Percentiles rank a stretch among this genome's conserved stretches.
Evolutionary conservation across 2,888 invertebrate genomes (phyloP).

Genomic region (Mimas tiliae): DNA sequence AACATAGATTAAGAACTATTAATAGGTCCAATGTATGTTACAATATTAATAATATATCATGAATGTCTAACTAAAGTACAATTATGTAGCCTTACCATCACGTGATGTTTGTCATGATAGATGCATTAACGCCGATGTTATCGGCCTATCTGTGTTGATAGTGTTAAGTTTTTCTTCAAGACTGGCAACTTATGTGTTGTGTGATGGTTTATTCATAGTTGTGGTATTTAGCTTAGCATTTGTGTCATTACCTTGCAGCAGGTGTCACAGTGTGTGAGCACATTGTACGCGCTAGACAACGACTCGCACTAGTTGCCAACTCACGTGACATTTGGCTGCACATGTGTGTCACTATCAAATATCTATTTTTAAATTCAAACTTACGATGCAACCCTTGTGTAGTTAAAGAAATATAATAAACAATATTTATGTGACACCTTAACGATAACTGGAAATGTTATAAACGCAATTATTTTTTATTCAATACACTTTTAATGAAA

Average conservation of each 20-base stretch:
- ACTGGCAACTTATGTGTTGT: conserved; percentile 58
- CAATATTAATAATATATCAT: conserved; percentile 29
- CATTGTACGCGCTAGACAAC: conserved; percentile 55
- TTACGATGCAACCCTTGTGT: conserved; percentile 23
- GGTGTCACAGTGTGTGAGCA: conserved; percentile 60
- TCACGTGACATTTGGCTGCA: conserved; percentile 67
- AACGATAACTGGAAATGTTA: not conserved
- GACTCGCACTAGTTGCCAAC: conserved; percentile 63
- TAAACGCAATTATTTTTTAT: too few species aligned
- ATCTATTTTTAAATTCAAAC: conserved; percentile 43
- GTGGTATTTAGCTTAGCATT: conserved; percentile 55
- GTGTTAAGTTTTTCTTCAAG: conserved; percentile 59
- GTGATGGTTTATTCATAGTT: conserved; percentile 48
- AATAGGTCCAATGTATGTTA: conserved; percentile 55
- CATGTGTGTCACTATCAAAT: conserved; percentile 63
- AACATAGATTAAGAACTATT: conserved; percentile 45
- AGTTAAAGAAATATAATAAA: conserved; percentile 1
- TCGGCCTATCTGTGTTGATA: conserved; percentile 44
- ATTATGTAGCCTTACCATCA: conserved; percentile 73
- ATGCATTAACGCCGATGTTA: conserved; percentile 41
- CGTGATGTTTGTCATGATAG: conserved; percentile 44
- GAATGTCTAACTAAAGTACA: conserved; percentile 50
- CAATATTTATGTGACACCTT: not conserved
- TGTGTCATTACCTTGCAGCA: conserved; percentile 61
- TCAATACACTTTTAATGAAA: too few species aligned